Percentiles rank a stretch among this genome's conserved stretches.
These are phyloP conservation scores for Drosophila guanche DNA, from an alignment of 1,140 invertebrate species.

Conservation along the genomic window DNA sequence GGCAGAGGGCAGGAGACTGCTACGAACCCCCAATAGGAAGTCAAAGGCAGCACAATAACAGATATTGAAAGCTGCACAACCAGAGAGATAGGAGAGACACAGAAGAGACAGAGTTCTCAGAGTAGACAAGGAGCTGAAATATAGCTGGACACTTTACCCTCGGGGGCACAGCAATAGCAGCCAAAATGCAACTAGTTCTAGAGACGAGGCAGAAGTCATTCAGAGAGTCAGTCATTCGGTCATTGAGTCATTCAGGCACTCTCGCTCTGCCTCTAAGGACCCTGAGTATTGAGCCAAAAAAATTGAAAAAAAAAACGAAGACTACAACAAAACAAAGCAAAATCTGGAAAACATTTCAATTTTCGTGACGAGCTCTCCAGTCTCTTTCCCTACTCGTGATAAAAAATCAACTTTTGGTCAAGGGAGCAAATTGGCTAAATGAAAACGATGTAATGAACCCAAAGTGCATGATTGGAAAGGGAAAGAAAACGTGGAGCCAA, in stretches of 20 bases:
- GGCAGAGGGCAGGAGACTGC: conserved; percentile 7
- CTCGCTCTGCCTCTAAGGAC: background rate
- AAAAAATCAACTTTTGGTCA: conserved; percentile 53
- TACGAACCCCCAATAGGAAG: conserved; percentile 14
- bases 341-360: conserved; percentile 57
- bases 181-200: conserved; percentile 60
- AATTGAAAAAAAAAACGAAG: conserved; percentile 14
- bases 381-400: background rate
- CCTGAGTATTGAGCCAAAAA: conserved; percentile 24
- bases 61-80: conserved; percentile 58
- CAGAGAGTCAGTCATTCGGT: conserved; percentile 2
- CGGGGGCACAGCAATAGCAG: conserved; percentile 1
- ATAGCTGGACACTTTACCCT: conserved; percentile 30
- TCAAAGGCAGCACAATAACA: conserved; percentile 63
- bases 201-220: conserved; percentile 10
- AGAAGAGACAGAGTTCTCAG: background rate
- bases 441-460: conserved; percentile 58
- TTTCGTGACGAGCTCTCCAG: conserved; percentile 24
- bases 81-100: background rate
- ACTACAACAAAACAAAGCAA: conserved; percentile 32
- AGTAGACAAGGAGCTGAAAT: conserved; percentile 5
- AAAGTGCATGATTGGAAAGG: conserved; percentile 22
- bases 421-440: conserved; percentile 63
- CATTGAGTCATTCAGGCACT: background rate
- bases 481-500: conserved; percentile 32